A percentile compares a stretch with the other conserved stretches of the same genome.
These are phyloP conservation scores for Pluvianellus socialis DNA, from an alignment of 2,113 vertebrate genomes.

Conservation along the genomic window DNA sequence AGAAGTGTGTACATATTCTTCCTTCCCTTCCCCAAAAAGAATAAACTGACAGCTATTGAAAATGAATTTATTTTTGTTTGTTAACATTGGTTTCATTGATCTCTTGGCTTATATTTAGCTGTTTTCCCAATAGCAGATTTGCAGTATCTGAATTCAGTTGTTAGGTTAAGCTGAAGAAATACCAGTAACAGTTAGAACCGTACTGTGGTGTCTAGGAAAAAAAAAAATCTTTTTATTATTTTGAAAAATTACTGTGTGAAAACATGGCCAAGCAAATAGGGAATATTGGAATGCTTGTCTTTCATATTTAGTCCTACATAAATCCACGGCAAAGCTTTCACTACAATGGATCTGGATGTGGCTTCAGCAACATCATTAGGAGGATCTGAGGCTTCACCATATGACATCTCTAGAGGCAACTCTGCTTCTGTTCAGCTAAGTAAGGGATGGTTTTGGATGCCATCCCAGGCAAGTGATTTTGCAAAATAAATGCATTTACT, in stretches of 20 bases:
- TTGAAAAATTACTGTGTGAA: neutral
- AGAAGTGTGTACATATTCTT: neutral
- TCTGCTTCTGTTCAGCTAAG: neutral
- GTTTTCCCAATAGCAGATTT: neutral
- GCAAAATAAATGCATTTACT: conserved; percentile 8
- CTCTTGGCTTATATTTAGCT: neutral
- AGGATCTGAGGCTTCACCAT: neutral
- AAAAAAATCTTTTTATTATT: neutral
- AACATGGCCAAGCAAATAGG: neutral
- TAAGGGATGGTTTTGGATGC: neutral
- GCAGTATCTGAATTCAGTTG: neutral
- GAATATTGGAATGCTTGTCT: neutral
- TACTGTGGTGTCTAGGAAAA: neutral
- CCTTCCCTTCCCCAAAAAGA: neutral
- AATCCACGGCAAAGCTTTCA: neutral
- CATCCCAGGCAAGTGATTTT: neutral
- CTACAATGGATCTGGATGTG: neutral
- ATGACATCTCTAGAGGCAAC: neutral
- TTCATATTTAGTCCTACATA: neutral
- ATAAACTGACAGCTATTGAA: neutral
- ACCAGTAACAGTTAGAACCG: neutral
- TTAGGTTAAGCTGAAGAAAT: neutral
- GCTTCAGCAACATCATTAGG: neutral
- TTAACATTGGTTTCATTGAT: neutral
- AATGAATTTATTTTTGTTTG: neutral